These are phyloP conservation scores for Thunnus thynnus DNA, from an alignment of 2,113 vertebrate species.

Conservation along the genomic window DNA sequence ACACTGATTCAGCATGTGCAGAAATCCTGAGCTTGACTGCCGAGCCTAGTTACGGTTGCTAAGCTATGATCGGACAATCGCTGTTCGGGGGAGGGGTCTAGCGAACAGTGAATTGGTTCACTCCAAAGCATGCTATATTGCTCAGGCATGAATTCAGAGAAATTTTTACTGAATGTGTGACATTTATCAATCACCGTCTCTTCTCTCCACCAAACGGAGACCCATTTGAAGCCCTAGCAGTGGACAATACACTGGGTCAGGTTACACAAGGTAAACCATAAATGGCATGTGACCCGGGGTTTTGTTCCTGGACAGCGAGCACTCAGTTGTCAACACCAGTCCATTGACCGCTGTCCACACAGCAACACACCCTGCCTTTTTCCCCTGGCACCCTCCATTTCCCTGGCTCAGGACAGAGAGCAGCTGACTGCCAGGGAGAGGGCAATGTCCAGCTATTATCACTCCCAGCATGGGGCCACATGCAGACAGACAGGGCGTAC, in stretches of 20 bases:
- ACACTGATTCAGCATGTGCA: too few species aligned
- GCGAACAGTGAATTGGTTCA: background rate
- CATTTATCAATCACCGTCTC: conserved; percentile 2
- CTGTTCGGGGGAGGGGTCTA: background rate
- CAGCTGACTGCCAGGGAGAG: conserved; percentile 71
- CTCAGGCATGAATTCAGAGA: conserved; percentile 14
- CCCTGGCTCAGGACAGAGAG: conserved; percentile 55
- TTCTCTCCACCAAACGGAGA: conserved; percentile 1
- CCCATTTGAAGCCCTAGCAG: conserved; percentile 19
- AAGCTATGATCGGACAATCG: conserved; percentile 6
- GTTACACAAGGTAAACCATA: conserved; percentile 47
- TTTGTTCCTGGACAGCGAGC: conserved; percentile 50
- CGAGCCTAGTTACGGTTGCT: conserved; percentile 2
- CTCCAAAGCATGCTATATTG: background rate
- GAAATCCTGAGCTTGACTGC: background rate
- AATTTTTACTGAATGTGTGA: conserved; percentile 19
- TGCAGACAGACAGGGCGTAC: conserved; percentile 35
- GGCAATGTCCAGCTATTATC: conserved; percentile 79
- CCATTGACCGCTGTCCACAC: conserved; percentile 55
- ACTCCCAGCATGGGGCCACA: conserved; percentile 75
- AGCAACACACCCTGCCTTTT: conserved; percentile 45
- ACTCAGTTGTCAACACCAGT: conserved; percentile 67
- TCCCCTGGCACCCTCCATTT: conserved; percentile 42
- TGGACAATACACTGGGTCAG: conserved; percentile 30
- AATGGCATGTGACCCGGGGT: conserved; percentile 7